These are phyloP conservation scores for Nomada lathburiana DNA, from an alignment of 2,888 invertebrate genomes.

Conservation along the genomic window DNA sequence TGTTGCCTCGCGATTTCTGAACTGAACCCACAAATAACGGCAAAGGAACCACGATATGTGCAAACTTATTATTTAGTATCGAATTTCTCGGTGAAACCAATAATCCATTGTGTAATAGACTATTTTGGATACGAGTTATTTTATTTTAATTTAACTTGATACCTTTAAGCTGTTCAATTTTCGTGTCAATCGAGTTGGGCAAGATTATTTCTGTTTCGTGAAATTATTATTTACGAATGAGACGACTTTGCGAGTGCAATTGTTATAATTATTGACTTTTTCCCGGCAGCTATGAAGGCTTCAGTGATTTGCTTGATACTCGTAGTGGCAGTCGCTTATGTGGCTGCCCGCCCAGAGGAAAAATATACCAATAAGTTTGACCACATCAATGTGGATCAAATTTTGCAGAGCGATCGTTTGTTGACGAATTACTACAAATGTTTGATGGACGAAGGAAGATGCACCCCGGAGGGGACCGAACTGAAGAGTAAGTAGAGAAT, in stretches of 20 bases:
- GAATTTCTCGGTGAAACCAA: neutral
- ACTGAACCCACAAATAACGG: neutral
- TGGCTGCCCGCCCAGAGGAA: conserved; percentile 49
- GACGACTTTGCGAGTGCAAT: neutral
- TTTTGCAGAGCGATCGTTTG: conserved; percentile 88
- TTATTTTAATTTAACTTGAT: neutral
- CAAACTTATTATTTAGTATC: neutral
- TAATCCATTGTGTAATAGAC: too few relatives aligned
- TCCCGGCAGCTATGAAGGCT: conserved; percentile 71
- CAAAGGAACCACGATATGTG: too few relatives aligned
- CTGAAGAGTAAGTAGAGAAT: conserved; percentile 87
- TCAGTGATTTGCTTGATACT: conserved; percentile 70
- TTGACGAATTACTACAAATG: conserved; percentile 88
- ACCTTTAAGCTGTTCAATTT: neutral
- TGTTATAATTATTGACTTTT: neutral
- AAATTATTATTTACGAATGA: neutral
- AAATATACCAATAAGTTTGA: conserved; percentile 89
- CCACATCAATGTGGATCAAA: conserved; percentile 88
- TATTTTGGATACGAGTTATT: too few relatives aligned
- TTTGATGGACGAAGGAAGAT: conserved; percentile 87
- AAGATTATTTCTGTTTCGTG: neutral
- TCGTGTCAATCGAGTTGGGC: neutral
- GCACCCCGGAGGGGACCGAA: conserved; percentile 89
- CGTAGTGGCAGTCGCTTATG: conserved; percentile 65
- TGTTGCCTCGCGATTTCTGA: neutral